Conservation (phyloP, 2,888 invertebrate species). For the Gasteruption jaculator region DNA sequence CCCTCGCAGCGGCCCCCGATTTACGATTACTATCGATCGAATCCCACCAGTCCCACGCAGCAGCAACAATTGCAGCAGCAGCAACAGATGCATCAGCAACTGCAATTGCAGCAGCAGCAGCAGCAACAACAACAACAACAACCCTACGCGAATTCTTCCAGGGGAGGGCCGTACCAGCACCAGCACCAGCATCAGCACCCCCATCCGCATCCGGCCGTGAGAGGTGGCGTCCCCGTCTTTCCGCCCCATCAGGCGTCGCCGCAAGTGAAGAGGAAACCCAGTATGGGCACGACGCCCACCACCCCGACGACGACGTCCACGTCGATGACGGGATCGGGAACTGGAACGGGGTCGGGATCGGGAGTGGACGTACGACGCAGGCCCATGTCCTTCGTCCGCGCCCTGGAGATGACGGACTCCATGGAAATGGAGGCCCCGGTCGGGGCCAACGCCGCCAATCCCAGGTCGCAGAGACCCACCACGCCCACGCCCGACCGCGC, state of each 20-base stretch:
- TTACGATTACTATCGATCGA: conserved; percentile 62
- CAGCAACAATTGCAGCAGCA: conserved; percentile 46
- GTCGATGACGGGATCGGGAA: conserved; percentile 35
- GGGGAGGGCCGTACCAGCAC: conserved; percentile 55
- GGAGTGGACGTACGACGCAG: conserved; percentile 58
- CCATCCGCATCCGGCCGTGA: conserved; percentile 61
- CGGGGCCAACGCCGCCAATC: conserved; percentile 32
- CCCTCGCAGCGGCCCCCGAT: conserved; percentile 44
- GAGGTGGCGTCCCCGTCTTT: conserved; percentile 68
- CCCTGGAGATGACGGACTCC: conserved; percentile 84
- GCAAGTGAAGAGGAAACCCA: conserved; percentile 38
- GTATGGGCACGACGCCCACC: conserved; percentile 38
- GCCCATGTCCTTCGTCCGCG: conserved; percentile 85
- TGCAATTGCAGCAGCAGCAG: too few relatives aligned
- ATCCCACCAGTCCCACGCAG: conserved; percentile 71
- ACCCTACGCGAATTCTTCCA: conserved; percentile 45
- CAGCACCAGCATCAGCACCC: too few relatives aligned
- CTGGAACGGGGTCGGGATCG: too few relatives aligned
- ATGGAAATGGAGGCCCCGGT: conserved; percentile 69
- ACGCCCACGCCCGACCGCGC: conserved; percentile 76
- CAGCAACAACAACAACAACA: conserved; percentile 52
- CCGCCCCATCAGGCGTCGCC: conserved; percentile 54
- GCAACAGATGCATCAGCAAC: too few relatives aligned
- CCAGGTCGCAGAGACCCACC: conserved; percentile 49
- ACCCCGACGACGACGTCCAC: conserved; percentile 53